phyloP scores from a whole-genome alignment of 2,113 vertebrate species.

The Tragelaphus strepsiceros region DNA sequence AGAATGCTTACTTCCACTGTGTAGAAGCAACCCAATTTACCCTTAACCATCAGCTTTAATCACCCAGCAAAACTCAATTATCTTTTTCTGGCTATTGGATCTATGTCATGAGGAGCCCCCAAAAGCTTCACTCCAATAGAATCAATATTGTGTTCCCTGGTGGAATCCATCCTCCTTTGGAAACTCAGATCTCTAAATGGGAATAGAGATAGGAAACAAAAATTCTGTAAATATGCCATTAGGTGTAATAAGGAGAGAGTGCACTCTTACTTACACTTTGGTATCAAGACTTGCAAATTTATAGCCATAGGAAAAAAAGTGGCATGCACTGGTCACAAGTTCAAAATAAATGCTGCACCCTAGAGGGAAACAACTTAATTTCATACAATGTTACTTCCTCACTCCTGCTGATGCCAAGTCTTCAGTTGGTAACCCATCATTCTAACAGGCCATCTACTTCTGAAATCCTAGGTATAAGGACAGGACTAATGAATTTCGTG shows the following conservation, averaged over 20 bases:
- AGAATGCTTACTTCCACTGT: not conserved
- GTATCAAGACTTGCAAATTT: not conserved
- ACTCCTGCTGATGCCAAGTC: not conserved
- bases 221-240: not conserved
- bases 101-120: not conserved
- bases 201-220: not conserved
- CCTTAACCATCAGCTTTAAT: not conserved
- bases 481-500: not conserved
- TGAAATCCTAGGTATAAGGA: not conserved
- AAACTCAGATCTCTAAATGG: not conserved
- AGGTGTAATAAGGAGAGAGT: not conserved
- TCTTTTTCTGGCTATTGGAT: not conserved
- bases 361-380: not conserved
- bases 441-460: not conserved
- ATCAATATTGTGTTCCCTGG: not conserved
- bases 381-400: not conserved
- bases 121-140: not conserved
- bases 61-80: not conserved
- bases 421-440: not conserved
- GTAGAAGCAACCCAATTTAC: not conserved
- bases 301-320: not conserved
- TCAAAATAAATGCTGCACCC: not conserved
- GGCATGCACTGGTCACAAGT: not conserved
- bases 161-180: not conserved
- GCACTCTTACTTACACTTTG: not conserved